Evolutionary conservation across 2,113 vertebrate genomes (phyloP).

Genomic region (Rhombomys opimus): DNA sequence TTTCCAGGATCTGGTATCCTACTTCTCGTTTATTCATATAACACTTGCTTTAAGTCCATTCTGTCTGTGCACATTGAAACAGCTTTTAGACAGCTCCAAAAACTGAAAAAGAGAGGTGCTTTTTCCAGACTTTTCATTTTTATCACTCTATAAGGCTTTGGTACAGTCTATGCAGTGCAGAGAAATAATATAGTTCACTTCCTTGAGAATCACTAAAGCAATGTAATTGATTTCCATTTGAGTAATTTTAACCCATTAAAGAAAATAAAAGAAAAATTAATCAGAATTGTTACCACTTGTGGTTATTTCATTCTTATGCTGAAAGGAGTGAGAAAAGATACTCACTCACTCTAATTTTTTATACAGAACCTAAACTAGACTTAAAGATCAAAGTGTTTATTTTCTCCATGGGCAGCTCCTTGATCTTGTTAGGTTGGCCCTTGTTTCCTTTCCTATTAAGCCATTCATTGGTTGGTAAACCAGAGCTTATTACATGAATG

Average conservation of each 20-base stretch:
- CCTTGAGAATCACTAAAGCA: conserved; percentile 27
- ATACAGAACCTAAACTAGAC: conserved; percentile 64
- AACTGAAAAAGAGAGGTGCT: background rate
- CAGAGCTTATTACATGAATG: conserved; percentile 43
- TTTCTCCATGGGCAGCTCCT: conserved; percentile 66
- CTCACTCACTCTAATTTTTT: conserved; percentile 28
- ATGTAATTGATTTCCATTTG: conserved; percentile 64
- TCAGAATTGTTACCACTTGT: conserved; percentile 60
- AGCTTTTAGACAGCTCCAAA: background rate
- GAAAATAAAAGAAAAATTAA: conserved; percentile 64
- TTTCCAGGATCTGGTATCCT: too few species aligned
- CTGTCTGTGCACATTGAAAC: background rate
- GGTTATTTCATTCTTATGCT: conserved; percentile 66
- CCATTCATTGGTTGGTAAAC: conserved; percentile 59
- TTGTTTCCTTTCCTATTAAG: conserved; percentile 60
- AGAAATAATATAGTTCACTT: background rate
- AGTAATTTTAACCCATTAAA: conserved; percentile 70
- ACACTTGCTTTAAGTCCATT: background rate
- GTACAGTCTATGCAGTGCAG: background rate
- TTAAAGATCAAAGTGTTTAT: conserved; percentile 68
- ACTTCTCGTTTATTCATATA: background rate
- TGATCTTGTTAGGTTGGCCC: conserved; percentile 65
- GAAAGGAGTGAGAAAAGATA: conserved; percentile 49
- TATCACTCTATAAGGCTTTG: background rate
- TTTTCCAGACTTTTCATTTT: background rate